Base-by-base conservation (phyloP, 1,140 invertebrate genomes). In the Thaumatotibia leucotreta region DNA sequence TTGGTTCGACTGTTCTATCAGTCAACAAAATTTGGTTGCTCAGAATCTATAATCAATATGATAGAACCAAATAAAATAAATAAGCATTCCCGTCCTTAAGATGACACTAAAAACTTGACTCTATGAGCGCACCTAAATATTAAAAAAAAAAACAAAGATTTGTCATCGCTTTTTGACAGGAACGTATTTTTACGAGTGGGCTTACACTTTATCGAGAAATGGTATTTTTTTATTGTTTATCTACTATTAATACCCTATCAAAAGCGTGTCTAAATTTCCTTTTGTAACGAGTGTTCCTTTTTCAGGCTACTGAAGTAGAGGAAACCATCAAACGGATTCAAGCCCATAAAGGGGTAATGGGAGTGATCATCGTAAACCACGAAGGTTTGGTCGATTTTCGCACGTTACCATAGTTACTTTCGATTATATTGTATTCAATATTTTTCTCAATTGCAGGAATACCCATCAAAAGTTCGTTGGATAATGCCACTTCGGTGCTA, bases 301-400 rank as follows among this genome's bases (percentile, higher is more conserved):
- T 93, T 63, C 79, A 96, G 96, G 95, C 96, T 4, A 96, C 95
- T 86, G 98, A 99, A 94, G 97, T 99, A 27, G 98, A 99, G 92
- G 98, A 99, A 93, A 99, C 97, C 8, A 94, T 99, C 80, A 99
- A 99, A 92, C 93, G 98, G 73, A 98, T 99, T 80, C 96, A 98
- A 81, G 94, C 95, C 58, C 98, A 99, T 80, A 99, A 98, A 92
- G 98, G 98, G 73, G 98, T 99, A 50, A 95, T 97, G 80, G 99
- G 99, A 67, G 96, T 98, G 58, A 97, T 99, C 85, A 97, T 99
- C 63, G 96, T 99, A 33, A 99, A 99, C 92, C 94, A 95, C 69
- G 98, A 99, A 95, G 98, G 98, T 98, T 93, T 87, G 84, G 74
- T 88, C 84, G 69, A 89, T 88, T 73, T 73, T 79, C 65, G 24